Conservation (phyloP, 2,797 vertebrate species). For the Chaenodraco wilsoni region DNA sequence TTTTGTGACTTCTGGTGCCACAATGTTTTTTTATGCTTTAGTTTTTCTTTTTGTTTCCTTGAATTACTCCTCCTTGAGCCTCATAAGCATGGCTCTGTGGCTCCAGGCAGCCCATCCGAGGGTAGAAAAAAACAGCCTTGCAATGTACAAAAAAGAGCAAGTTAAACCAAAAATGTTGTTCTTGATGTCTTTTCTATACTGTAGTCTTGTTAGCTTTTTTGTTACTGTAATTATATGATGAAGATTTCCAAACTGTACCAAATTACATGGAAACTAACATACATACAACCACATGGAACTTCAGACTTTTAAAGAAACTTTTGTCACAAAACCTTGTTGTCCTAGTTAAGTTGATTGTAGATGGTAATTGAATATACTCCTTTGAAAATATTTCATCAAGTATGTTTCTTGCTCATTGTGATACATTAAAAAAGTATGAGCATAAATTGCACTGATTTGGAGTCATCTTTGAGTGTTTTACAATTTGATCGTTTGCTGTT, state of each 20-base stretch:
- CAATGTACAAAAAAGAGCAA: constrained; percentile 99
- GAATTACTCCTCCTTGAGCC: constrained; percentile 88
- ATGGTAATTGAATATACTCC: constrained; percentile 99
- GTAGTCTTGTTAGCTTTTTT: constrained; percentile 99
- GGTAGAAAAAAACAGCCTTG: constrained; percentile 98
- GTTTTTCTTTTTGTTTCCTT: constrained; percentile 82
- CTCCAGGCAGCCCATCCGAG: constrained; percentile 89
- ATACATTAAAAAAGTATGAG: constrained; percentile 99
- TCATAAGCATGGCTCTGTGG: constrained; percentile 89
- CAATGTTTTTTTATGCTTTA: constrained; percentile 83
- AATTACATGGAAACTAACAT: constrained; percentile 98
- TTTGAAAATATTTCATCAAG: constrained; percentile 99
- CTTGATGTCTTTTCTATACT: constrained; percentile 99
- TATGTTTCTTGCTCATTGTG: constrained; percentile 99
- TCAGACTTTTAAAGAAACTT: constrained; percentile 97
- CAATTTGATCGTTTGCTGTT: constrained; percentile 19
- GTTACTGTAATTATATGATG: constrained; percentile 99
- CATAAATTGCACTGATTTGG: constrained; percentile 81
- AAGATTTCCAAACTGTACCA: constrained; percentile 99
- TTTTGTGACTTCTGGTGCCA: constrained; percentile 91
- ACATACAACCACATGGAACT: constrained; percentile 96
- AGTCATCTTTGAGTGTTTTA: constrained; percentile 57
- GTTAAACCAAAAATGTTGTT: constrained; percentile 99
- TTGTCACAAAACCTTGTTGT: constrained; percentile 99
- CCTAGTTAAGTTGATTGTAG: constrained; percentile 99